These are phyloP conservation scores for Amazona guildingii DNA, from an alignment of 2,113 vertebrate species.

Conservation along the genomic window DNA sequence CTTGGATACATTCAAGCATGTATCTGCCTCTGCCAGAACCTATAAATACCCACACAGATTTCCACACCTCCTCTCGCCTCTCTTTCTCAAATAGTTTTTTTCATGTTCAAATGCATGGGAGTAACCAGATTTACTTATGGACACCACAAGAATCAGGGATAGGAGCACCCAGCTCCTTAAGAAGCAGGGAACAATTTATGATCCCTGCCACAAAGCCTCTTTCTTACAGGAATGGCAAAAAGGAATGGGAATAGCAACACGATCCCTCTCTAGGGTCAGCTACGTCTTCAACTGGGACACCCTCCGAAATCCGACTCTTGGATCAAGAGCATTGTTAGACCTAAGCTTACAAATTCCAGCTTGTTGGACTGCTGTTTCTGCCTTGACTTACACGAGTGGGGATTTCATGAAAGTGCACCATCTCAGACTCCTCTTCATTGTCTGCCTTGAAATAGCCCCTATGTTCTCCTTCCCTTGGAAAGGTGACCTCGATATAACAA, in stretches of 20 bases:
- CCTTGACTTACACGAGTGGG: too few relatives aligned
- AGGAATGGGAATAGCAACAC: too few relatives aligned
- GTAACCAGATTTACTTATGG: neutral
- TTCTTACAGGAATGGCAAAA: too few relatives aligned
- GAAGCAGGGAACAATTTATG: too few relatives aligned
- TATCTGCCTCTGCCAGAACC: neutral
- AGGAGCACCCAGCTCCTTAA: neutral
- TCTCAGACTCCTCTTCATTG: neutral
- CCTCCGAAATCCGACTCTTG: too few relatives aligned
- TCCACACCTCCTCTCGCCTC: neutral
- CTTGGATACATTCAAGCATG: neutral
- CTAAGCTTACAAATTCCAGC: too few relatives aligned
- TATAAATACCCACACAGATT: neutral
- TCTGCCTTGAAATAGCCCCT: neutral
- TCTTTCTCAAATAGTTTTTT: neutral
- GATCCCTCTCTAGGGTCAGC: too few relatives aligned
- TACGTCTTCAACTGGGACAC: too few relatives aligned
- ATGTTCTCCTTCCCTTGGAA: neutral
- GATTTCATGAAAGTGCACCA: neutral
- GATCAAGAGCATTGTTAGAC: too few relatives aligned
- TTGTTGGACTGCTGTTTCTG: too few relatives aligned
- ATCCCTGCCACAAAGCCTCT: too few relatives aligned
- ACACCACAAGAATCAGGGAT: neutral
- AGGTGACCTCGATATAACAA: fast-evolving
- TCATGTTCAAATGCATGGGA: fast-evolving